Percentiles rank a stretch among this genome's conserved stretches.
phyloP scores from a whole-genome alignment of 1,140 invertebrate species.

The Drosophila micromelanica region DNA sequence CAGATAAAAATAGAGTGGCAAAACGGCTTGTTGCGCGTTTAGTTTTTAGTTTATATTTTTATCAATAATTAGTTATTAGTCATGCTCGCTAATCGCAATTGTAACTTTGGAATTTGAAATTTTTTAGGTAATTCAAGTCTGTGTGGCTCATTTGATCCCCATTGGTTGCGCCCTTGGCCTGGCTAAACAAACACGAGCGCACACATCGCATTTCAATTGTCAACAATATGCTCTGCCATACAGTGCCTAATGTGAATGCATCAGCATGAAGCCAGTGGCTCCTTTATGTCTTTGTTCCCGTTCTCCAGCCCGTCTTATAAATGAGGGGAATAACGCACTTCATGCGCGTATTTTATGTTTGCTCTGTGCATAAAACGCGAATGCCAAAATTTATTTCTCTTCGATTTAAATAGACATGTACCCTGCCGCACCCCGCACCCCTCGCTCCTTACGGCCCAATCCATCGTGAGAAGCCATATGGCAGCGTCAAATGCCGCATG shows the following conservation, averaged over 20 bases:
- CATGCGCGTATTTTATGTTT: slow-evolving; percentile 75
- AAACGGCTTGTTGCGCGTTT: too few species aligned
- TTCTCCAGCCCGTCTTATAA: slow-evolving; percentile 10
- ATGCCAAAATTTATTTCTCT: slow-evolving; percentile 75
- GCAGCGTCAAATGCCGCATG: slow-evolving; percentile 43
- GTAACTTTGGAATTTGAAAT: neutral
- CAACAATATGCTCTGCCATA: slow-evolving; percentile 58
- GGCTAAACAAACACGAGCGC: slow-evolving; percentile 45
- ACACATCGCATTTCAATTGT: slow-evolving; percentile 72
- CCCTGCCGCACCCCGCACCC: neutral
- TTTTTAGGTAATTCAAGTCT: too few species aligned
- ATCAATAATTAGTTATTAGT: too few species aligned
- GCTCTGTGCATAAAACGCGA: slow-evolving; percentile 74
- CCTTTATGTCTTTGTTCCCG: slow-evolving; percentile 36
- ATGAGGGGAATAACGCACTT: slow-evolving; percentile 51
- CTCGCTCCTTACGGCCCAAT: too few species aligned
- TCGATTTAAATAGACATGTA: slow-evolving; percentile 75
- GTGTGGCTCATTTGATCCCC: neutral
- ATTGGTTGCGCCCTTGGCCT: slow-evolving; percentile 14
- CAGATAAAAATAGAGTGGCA: too few species aligned
- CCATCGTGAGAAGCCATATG: slow-evolving; percentile 1
- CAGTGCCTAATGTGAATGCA: slow-evolving; percentile 62
- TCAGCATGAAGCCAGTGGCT: slow-evolving; percentile 52
- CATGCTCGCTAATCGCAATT: neutral
- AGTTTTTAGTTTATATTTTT: neutral